Base-by-base conservation (phyloP, 2,113 vertebrate genomes). In the Melanotaenia duboulayi region DNA sequence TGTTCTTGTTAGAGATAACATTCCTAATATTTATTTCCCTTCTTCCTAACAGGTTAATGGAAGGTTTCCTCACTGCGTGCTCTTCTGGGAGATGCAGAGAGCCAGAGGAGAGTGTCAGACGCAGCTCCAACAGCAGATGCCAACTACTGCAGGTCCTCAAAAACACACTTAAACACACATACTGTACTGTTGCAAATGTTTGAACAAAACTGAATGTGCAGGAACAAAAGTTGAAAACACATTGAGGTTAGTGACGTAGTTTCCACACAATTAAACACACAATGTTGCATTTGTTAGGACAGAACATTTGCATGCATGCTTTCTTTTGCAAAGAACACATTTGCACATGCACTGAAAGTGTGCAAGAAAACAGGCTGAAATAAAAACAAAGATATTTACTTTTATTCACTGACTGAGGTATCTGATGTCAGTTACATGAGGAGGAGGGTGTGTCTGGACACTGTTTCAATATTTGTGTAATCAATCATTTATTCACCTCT, bases 11-110 rank as follows among this genome's bases (percentile, higher is more conserved):
- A 61, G 23, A 70, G 66, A 61, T 76, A 39, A 74, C 71, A 72
- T 73, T 76, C 40, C n/a, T 52, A 24, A 74, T 24, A 48, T 86
- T 67, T 67, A 46, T 74, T 72, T 78, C 11, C 40, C 59, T 35
- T 70, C 1, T 10, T 16, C 42, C 56, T 24, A 0, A 58, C 87
- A 94, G 93, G 87, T 85, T 56, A 60, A 70, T 17, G 92, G 83
- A 52, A 89, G 71, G 72, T 88, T 92, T 74, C 76, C 92, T 20
- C 74, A 39, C 59, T 94, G 93, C 73, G 89, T 90, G 73, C 90
- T 94, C 52, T 9, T 80, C 14, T 93, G 89, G 90, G 93, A 94
- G 77, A 78, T 94, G 68, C 71, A 92, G 85, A 73, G 66, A 57
- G 87, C 89, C 13, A 54, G 72, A 65, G 73, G 22, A n/a, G 87